Evolutionary conservation across 2,888 invertebrate species (phyloP).

Genomic region (Pandemis corylana): DNA sequence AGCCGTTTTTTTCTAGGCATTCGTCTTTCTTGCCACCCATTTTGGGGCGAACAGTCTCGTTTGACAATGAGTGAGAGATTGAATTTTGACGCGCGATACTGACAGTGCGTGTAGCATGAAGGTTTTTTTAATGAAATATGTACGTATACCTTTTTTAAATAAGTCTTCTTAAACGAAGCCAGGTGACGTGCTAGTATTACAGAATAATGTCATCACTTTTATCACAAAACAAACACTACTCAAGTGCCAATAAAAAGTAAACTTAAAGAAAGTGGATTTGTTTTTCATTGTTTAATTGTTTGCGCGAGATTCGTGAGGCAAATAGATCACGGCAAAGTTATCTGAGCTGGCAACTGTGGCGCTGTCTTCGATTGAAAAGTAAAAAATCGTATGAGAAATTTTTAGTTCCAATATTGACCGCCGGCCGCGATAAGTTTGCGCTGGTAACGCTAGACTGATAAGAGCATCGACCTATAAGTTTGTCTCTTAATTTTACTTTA

Average conservation of each 20-base stretch:
- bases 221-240: slow-evolving; percentile 23
- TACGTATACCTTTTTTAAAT: no score
- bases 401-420: background rate
- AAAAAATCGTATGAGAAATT: background rate
- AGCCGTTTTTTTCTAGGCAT: background rate
- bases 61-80: background rate
- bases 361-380: background rate
- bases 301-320: background rate
- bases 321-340: slow-evolving; percentile 23
- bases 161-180: no score
- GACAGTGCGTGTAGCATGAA: background rate
- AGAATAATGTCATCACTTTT: slow-evolving; percentile 11
- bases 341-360: background rate
- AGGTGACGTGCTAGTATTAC: background rate
- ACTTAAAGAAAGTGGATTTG: slow-evolving; percentile 33
- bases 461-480: slow-evolving; percentile 10
- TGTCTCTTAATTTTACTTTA: background rate
- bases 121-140: no score
- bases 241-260: slow-evolving; percentile 21
- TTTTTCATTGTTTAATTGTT: slow-evolving; percentile 35
- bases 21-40: background rate
- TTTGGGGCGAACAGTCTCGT: background rate
- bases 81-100: background rate
- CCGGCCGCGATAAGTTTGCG: background rate
- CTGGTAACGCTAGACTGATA: background rate